phyloP scores from a whole-genome alignment of 2,797 vertebrate genomes.

The Scomberomorus guttatus region DNA sequence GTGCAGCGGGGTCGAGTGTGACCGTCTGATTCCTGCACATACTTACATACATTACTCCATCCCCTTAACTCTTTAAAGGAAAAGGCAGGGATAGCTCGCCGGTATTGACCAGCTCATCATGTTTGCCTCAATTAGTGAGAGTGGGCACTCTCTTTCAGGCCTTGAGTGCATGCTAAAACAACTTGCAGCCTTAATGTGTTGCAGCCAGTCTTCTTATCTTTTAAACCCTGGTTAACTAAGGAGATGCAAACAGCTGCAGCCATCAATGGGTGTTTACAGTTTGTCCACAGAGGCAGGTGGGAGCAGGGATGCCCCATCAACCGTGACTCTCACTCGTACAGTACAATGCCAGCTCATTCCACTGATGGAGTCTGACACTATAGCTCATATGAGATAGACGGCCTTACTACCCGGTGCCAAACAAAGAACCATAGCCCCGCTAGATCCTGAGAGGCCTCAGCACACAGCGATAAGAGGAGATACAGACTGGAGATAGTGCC shows the following conservation, averaged over 20 bases:
- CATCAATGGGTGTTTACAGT: constrained; percentile 71
- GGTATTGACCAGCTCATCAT: constrained; percentile 76
- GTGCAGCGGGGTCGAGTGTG: constrained; percentile 57
- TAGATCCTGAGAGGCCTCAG: constrained; percentile 40
- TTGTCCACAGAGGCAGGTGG: constrained; percentile 62
- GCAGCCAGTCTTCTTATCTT: constrained; percentile 58
- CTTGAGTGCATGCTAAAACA: constrained; percentile 70
- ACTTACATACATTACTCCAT: constrained; percentile 76
- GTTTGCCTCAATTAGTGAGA: constrained; percentile 78
- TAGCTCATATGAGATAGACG: constrained; percentile 37
- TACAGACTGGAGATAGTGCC: constrained; percentile 40
- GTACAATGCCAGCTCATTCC: constrained; percentile 51
- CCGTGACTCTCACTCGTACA: constrained; percentile 37
- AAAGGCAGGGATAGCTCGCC: constrained; percentile 34
- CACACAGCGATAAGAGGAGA: constrained; percentile 42
- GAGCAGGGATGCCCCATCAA: constrained; percentile 56
- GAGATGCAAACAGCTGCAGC: constrained; percentile 69
- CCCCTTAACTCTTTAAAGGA: constrained; percentile 65
- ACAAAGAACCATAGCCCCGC: constrained; percentile 50
- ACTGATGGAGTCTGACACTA: constrained; percentile 45
- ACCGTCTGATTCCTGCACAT: constrained; percentile 70
- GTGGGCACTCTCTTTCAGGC: constrained; percentile 69
- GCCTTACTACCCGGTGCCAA: constrained; percentile 15
- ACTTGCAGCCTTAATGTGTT: constrained; percentile 69
- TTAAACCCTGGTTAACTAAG: constrained; percentile 73